Percentiles rank a stretch among this genome's conserved stretches.
phyloP scores from a whole-genome alignment of 1,140 invertebrate genomes.

The Bactericera cockerelli region DNA sequence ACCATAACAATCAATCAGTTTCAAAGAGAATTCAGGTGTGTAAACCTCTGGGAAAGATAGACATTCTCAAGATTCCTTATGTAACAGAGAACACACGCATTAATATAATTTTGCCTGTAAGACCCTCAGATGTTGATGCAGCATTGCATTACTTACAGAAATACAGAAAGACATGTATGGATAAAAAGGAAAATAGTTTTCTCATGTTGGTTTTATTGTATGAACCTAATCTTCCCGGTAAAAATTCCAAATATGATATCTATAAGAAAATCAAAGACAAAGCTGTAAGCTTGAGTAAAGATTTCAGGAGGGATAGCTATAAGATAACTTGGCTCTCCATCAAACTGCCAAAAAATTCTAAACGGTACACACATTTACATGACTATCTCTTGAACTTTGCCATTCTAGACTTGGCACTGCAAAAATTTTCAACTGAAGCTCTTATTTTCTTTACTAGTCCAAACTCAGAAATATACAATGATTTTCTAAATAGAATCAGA shows the following conservation, averaged over 20 bases:
- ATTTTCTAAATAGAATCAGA: slow-evolving; percentile 70
- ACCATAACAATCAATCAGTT: slow-evolving; percentile 27
- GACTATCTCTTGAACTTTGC: slow-evolving; percentile 42
- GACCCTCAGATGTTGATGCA: slow-evolving; percentile 33
- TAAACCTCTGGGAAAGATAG: slow-evolving; percentile 65
- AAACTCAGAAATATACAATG: slow-evolving; percentile 48
- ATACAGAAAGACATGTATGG: slow-evolving; percentile 53
- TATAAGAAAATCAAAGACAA: slow-evolving; percentile 47
- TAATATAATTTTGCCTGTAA: slow-evolving; percentile 51
- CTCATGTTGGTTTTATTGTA: slow-evolving; percentile 43
- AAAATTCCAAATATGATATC: slow-evolving; percentile 41
- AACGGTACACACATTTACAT: slow-evolving; percentile 26
- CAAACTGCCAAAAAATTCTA: slow-evolving; percentile 33
- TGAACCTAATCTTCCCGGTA: slow-evolving; percentile 29
- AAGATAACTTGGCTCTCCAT: slow-evolving; percentile 57
- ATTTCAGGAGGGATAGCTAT: slow-evolving; percentile 47
- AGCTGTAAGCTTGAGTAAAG: slow-evolving; percentile 42
- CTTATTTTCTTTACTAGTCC: slow-evolving; percentile 47
- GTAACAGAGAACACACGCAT: slow-evolving; percentile 76
- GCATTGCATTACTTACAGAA: slow-evolving; percentile 47
- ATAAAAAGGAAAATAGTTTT: slow-evolving; percentile 58
- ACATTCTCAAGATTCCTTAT: slow-evolving; percentile 74
- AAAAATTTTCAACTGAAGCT: slow-evolving; percentile 51
- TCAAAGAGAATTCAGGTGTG: slow-evolving; percentile 43
- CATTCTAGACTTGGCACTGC: slow-evolving; percentile 49